Percentiles rank a stretch among this genome's conserved stretches.
These are phyloP conservation scores for Drosophila vallismaia DNA, from an alignment of 2,888 invertebrate genomes.

Conservation along the genomic window DNA sequence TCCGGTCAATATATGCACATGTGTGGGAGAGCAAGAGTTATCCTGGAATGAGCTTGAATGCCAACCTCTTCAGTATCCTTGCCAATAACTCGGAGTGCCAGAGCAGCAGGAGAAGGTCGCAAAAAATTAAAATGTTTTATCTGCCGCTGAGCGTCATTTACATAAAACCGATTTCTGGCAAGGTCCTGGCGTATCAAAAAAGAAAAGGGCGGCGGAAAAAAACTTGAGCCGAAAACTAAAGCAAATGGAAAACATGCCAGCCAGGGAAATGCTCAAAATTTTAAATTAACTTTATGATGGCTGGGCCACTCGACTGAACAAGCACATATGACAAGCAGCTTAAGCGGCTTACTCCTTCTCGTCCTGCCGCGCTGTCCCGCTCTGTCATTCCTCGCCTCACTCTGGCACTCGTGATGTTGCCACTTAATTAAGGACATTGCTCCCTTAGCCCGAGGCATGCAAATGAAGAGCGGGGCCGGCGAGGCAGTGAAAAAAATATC, in stretches of 20 bases:
- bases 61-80: constrained; percentile 60
- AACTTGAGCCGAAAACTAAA: constrained; percentile 23
- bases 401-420: constrained; percentile 30
- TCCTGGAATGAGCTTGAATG: constrained; percentile 48
- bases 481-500: constrained; percentile 33
- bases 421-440: constrained; percentile 75
- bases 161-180: constrained; percentile 66
- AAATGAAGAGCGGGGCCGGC: constrained; percentile 61
- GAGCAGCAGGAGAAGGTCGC: neutral
- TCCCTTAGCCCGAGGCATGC: constrained; percentile 65
- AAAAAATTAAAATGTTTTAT: constrained; percentile 61
- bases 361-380: neutral
- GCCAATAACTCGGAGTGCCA: constrained; percentile 68
- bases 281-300: constrained; percentile 67
- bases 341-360: constrained; percentile 29
- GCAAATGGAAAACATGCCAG: constrained; percentile 26
- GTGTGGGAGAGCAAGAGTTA: constrained; percentile 29
- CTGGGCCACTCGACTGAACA: constrained; percentile 50
- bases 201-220: constrained; percentile 9
- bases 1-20: constrained; percentile 26
- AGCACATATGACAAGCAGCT: constrained; percentile 64
- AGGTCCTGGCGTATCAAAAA: constrained; percentile 16
- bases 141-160: constrained; percentile 61
- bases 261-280: constrained; percentile 44
- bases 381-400: neutral